These are phyloP conservation scores for Coreius guichenoti DNA, from an alignment of 2,797 vertebrate species.

Conservation along the genomic window DNA sequence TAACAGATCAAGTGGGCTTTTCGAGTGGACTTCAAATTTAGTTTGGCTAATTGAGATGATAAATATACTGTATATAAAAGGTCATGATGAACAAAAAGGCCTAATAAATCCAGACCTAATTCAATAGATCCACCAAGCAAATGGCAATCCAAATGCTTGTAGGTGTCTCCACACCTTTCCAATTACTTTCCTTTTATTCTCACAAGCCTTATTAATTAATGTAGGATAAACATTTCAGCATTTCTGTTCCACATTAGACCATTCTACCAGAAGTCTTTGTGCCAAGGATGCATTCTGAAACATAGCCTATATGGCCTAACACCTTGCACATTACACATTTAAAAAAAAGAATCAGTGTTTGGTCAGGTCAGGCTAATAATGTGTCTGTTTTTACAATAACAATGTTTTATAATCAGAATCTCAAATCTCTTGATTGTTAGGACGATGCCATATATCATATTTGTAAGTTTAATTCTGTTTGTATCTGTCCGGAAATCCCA, in stretches of 20 bases:
- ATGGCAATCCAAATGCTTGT: constrained; percentile 6
- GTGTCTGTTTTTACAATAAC: not conserved
- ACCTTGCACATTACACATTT: constrained; percentile 18
- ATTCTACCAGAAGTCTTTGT: constrained; percentile 5
- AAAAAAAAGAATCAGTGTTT: constrained; percentile 5
- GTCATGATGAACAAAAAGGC: not conserved
- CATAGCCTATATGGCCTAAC: constrained; percentile 13
- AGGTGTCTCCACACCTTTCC: constrained; percentile 28
- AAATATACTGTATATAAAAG: constrained; percentile 23
- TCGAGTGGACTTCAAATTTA: not conserved
- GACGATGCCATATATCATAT: constrained; percentile 23
- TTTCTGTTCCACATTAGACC: constrained; percentile 22
- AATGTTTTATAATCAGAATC: constrained; percentile 33
- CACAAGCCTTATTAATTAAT: constrained; percentile 32
- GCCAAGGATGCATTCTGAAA: constrained; percentile 28
- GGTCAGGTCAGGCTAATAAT: constrained; percentile 13
- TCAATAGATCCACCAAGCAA: constrained; percentile 16
- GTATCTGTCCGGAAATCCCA: constrained; percentile 14
- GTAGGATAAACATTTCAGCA: constrained; percentile 14
- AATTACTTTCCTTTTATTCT: constrained; percentile 24
- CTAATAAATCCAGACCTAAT: constrained; percentile 19
- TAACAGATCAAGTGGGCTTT: not conserved
- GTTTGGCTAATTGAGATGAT: constrained; percentile 14
- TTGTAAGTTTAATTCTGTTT: constrained; percentile 29
- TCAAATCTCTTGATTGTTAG: constrained; percentile 23